These are phyloP conservation scores for Nestor notabilis DNA, from an alignment of 2,113 vertebrate genomes.

Conservation along the genomic window DNA sequence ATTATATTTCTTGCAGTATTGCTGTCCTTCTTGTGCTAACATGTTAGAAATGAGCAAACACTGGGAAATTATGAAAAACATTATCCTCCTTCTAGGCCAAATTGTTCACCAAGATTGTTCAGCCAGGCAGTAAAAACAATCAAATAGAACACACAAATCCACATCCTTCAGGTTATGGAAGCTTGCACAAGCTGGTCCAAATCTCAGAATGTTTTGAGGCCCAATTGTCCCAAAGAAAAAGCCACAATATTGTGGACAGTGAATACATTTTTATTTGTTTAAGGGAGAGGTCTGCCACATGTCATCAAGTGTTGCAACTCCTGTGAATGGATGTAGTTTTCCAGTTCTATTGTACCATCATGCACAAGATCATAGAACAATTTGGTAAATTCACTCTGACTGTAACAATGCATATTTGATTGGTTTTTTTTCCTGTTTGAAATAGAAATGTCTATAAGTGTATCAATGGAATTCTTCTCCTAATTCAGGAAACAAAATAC, in stretches of 20 bases:
- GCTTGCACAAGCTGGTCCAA: neutral
- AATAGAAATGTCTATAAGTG: neutral
- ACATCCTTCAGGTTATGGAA: neutral
- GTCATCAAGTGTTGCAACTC: neutral
- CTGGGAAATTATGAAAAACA: constrained; percentile 13
- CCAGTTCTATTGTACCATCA: neutral
- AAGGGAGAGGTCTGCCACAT: neutral
- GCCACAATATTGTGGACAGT: neutral
- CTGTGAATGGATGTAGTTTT: neutral
- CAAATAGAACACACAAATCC: neutral
- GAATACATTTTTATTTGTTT: neutral
- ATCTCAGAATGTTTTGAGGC: neutral
- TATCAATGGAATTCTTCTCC: neutral
- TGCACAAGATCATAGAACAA: neutral
- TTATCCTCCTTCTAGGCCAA: neutral
- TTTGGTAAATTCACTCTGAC: neutral
- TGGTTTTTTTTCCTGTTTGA: neutral
- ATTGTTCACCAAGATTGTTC: neutral
- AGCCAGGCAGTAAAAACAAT: neutral
- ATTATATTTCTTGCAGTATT: neutral
- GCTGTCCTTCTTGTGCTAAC: neutral
- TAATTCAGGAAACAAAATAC: neutral
- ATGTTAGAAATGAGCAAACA: neutral
- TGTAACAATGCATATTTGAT: neutral
- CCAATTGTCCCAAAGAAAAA: neutral